Conservation (phyloP, 2,113 vertebrate species). For the Psettodes erumei region DNA sequence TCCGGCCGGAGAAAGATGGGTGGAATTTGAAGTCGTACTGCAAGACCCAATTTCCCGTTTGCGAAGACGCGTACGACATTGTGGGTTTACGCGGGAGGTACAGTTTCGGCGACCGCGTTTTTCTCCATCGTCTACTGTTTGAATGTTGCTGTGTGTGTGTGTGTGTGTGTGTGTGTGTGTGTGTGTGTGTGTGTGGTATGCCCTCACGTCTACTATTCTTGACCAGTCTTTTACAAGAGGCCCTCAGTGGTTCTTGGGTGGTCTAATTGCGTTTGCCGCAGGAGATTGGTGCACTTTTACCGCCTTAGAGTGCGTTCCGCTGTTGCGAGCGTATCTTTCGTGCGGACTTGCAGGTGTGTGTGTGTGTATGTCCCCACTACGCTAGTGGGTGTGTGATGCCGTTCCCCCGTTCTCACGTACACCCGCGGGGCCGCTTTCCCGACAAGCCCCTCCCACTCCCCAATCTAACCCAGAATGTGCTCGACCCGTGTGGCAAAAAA, state of each 20-base stretch:
- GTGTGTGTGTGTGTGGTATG: slow-evolving; percentile 25
- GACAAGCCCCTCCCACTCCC: slow-evolving; percentile 20
- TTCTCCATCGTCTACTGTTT: too few relatives aligned
- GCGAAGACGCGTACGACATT: neutral
- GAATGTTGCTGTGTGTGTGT: neutral
- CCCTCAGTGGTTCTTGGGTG: slow-evolving; percentile 68
- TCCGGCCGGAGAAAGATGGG: neutral
- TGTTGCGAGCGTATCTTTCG: slow-evolving; percentile 39
- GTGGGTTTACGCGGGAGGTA: neutral
- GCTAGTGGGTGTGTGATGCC: slow-evolving; percentile 42
- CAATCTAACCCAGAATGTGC: slow-evolving; percentile 44
- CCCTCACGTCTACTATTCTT: slow-evolving; percentile 53
- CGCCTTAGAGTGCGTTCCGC: neutral
- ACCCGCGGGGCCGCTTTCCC: slow-evolving; percentile 35
- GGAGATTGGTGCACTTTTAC: slow-evolving; percentile 45
- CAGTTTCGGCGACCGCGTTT: neutral
- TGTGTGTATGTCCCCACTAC: too few relatives aligned
- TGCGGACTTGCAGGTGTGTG: slow-evolving; percentile 43
- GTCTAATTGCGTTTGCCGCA: slow-evolving; percentile 57
- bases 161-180: slow-evolving; percentile 5
- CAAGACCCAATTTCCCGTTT: neutral
- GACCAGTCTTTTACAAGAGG: slow-evolving; percentile 63
- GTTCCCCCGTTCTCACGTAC: slow-evolving; percentile 37
- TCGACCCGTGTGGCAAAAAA: slow-evolving; percentile 57
- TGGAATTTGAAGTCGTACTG: slow-evolving; percentile 3